Evolutionary conservation across 2,888 invertebrate genomes (phyloP).

Genomic region (Limnephilus lunatus): DNA sequence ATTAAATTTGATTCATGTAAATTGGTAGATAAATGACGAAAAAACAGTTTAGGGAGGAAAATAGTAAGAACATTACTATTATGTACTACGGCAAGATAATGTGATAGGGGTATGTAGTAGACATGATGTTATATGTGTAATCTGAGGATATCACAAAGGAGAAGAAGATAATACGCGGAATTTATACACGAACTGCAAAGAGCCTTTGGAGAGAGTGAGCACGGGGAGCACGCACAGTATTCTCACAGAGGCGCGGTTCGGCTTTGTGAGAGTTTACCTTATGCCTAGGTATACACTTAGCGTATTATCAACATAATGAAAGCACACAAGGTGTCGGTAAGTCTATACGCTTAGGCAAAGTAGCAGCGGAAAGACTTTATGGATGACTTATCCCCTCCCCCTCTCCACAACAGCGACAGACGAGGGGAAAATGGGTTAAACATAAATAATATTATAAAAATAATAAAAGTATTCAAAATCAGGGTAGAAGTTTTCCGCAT

Average conservation of each 20-base stretch:
- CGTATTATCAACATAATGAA: background rate
- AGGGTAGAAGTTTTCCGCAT: background rate
- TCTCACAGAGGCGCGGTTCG: background rate
- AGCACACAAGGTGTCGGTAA: background rate
- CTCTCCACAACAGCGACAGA: background rate
- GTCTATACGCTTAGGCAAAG: background rate
- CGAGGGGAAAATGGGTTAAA: background rate
- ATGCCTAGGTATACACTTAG: background rate
- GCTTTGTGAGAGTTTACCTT: background rate
- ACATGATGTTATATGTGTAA: background rate
- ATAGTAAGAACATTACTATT: too few relatives aligned
- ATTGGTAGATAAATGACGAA: too few relatives aligned
- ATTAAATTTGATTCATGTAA: too few relatives aligned
- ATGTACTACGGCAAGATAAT: too few relatives aligned
- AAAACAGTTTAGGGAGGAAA: too few relatives aligned
- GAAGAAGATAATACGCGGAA: background rate
- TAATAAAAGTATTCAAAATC: background rate
- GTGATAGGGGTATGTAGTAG: background rate
- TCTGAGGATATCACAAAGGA: background rate
- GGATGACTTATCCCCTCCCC: background rate
- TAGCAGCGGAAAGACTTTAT: background rate
- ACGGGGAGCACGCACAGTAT: background rate
- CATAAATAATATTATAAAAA: background rate
- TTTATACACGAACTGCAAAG: background rate
- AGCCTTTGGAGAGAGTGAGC: background rate